Evolutionary conservation across 2,113 vertebrate species (phyloP).

Genomic region (Asarcornis scutulata): DNA sequence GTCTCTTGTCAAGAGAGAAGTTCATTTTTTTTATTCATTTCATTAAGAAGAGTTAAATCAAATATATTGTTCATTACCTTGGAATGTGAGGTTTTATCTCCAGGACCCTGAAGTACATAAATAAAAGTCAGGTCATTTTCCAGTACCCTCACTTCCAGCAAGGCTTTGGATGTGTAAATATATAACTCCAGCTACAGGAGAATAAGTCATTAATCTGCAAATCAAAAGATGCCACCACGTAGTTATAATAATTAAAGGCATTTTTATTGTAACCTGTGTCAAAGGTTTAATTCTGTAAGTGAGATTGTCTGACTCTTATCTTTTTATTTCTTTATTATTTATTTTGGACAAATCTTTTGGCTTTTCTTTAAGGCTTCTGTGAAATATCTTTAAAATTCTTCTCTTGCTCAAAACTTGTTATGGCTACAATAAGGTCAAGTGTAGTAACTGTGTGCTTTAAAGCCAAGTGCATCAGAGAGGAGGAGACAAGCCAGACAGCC

Average conservation of each 20-base stretch:
- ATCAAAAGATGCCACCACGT: neutral
- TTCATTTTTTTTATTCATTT: neutral
- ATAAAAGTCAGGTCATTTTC: slow-evolving; percentile 12
- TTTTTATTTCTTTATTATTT: neutral
- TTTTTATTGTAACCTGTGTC: neutral
- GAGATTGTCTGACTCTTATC: neutral
- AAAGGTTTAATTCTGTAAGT: neutral
- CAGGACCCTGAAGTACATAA: neutral
- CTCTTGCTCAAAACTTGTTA: neutral
- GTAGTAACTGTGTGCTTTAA: neutral
- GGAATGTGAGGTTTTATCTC: neutral
- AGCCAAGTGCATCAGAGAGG: neutral
- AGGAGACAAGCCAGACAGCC: neutral
- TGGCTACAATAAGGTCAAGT: accelerated
- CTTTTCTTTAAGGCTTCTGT: neutral
- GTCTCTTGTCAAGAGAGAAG: neutral
- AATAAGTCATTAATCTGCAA: neutral
- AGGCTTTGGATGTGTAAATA: neutral
- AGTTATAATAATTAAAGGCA: neutral
- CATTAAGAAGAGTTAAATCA: neutral
- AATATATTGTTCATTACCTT: neutral
- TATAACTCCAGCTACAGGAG: neutral
- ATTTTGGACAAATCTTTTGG: neutral
- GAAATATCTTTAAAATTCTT: neutral
- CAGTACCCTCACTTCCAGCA: neutral